Conservation (phyloP, 1,140 invertebrate genomes). For the Notospermus geniculatus region DNA sequence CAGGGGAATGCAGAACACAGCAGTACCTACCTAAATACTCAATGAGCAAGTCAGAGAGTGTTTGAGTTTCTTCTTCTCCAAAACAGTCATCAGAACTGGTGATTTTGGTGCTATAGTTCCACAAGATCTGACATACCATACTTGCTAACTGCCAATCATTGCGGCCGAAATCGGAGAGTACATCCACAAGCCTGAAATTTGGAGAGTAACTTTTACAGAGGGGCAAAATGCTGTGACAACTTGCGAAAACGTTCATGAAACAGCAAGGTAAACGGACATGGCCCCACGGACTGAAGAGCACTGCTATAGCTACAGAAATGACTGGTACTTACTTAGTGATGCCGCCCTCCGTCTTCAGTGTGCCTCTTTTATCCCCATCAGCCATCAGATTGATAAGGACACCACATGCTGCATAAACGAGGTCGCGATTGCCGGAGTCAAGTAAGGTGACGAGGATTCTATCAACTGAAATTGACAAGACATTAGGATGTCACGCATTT, state of each 20-base stretch:
- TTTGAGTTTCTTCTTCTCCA: slow-evolving; percentile 40
- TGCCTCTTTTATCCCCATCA: slow-evolving; percentile 61
- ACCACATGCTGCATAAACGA: slow-evolving; percentile 65
- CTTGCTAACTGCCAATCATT: slow-evolving; percentile 64
- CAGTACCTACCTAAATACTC: slow-evolving; percentile 45
- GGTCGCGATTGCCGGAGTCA: slow-evolving; percentile 60
- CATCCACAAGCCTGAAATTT: slow-evolving; percentile 61
- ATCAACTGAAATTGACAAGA: slow-evolving; percentile 55
- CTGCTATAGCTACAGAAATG: too few relatives aligned
- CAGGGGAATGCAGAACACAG: too few relatives aligned
- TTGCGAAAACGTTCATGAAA: too few relatives aligned
- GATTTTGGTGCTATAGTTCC: slow-evolving; percentile 70
- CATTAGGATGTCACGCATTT: too few relatives aligned
- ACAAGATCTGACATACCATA: slow-evolving; percentile 67
- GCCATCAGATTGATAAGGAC: slow-evolving; percentile 71
- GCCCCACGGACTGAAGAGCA: too few relatives aligned
- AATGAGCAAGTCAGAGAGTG: slow-evolving; percentile 44
- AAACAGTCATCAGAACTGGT: slow-evolving; percentile 46
- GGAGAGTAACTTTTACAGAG: too few relatives aligned
- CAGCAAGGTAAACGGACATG: too few relatives aligned
- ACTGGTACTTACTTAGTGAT: slow-evolving; percentile 52
- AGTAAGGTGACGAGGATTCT: slow-evolving; percentile 59
- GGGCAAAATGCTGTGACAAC: too few relatives aligned
- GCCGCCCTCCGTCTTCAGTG: slow-evolving; percentile 58
- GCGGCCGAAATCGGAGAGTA: slow-evolving; percentile 60